Evolutionary conservation across 2,113 vertebrate genomes (phyloP).

Genomic region (Ivindomyrus marchei): DNA sequence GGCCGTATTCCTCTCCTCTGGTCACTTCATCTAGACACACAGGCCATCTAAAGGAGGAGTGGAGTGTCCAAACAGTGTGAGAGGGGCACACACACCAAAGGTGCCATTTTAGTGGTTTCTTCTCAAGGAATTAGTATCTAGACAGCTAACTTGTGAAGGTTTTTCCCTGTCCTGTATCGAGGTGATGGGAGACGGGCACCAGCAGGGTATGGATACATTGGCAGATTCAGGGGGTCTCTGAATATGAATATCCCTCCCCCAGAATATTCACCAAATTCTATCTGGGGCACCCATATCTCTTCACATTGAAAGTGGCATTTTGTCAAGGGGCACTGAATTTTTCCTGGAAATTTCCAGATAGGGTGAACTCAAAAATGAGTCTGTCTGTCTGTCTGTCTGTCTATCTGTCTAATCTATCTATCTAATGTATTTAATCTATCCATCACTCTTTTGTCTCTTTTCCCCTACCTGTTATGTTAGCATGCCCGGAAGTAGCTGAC

Average conservation of each 20-base stretch:
- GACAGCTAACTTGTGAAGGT: neutral
- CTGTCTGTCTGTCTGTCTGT: neutral
- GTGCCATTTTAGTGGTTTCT: neutral
- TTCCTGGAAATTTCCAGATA: neutral
- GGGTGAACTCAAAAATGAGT: neutral
- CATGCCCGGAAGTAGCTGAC: slow-evolving; percentile 68
- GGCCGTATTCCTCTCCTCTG: neutral
- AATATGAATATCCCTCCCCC: neutral
- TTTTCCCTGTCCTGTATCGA: neutral
- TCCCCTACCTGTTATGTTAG: slow-evolving; percentile 45
- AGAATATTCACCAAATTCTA: neutral
- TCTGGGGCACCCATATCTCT: neutral
- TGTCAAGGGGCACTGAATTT: neutral
- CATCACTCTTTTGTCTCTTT: neutral
- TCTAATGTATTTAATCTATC: neutral
- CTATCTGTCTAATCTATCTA: neutral
- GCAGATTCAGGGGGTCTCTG: neutral
- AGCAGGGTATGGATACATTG: neutral
- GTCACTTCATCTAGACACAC: neutral
- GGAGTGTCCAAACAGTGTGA: neutral
- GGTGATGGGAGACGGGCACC: neutral
- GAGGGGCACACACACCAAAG: neutral
- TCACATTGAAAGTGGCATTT: neutral
- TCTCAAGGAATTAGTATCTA: neutral
- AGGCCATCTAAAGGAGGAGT: neutral